Evolutionary conservation across 2,797 vertebrate genomes (phyloP), one percentile per base, ranked within the genome.

Genomic region (Anas bernieri): DNA sequence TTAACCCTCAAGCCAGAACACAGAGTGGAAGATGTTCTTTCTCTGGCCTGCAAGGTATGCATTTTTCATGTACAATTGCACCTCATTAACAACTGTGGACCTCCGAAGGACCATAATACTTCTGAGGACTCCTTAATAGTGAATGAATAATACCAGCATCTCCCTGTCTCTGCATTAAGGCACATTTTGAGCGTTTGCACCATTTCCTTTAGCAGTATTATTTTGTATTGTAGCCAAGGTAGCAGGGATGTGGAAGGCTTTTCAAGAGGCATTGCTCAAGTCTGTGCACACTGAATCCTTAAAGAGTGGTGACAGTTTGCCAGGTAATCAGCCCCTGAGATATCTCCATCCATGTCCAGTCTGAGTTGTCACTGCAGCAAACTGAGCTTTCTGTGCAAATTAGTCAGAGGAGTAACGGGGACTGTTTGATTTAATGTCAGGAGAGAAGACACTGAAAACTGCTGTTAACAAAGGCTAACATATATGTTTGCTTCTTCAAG

Each of bases 11-110:
- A 98, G 89, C 97, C 97, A 35, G 98, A 99, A 54, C 98, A 98
- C 96, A 98, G 95, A 39, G 98, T 98, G 17, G 97, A 98, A 58
- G 98, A 99, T 88, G 97, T 99, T 92, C 96, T 99, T 94, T 96
- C 97, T 72, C 93, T 98, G 91, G 99, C 98, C 2, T 99, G 99
- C 98, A 99, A 99, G 99, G 99, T 99, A 97, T 75, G 75, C 7
- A 25, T 2, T 88, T 94, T 59, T 67, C 8, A 7, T 25, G 45
- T 31, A 23, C 10, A 4, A 6, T n/a, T 82, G 31, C 59, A 41
- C 28, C 26, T 63, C 39, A 15, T 52, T 80, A 66, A 55, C 58
- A 88, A 15, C 37, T 33, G 39, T 67, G 39, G 69, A 7, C 50
- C 78, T 66, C 8, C 74, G 70, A 69, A 82, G n/a, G 26, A 46